These are phyloP conservation scores for Hypolimnas misippus DNA, from an alignment of 2,888 invertebrate genomes.

Conservation along the genomic window DNA sequence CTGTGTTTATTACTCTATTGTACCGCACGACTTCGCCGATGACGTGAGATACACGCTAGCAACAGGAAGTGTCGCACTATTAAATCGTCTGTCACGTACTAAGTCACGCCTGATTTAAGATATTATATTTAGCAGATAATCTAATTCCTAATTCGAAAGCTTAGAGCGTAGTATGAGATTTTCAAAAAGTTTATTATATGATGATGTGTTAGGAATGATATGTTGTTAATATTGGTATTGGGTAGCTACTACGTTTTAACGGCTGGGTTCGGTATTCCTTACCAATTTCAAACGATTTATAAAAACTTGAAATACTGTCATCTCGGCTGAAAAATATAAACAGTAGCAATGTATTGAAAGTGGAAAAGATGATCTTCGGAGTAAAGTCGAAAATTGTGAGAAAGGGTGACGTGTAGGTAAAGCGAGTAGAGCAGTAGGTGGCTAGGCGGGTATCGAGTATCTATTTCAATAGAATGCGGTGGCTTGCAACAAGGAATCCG, in stretches of 20 bases:
- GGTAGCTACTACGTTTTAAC: neutral
- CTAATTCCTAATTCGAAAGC: neutral
- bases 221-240: too few relatives aligned
- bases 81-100: neutral
- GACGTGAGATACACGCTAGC: constrained; percentile 77
- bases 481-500: constrained; percentile 82
- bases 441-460: constrained; percentile 68
- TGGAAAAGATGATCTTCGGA: constrained; percentile 13
- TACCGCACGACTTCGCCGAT: constrained; percentile 61
- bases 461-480: constrained; percentile 80
- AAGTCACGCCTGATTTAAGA: neutral
- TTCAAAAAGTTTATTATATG: neutral
- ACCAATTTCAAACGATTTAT: neutral
- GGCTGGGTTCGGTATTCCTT: neutral
- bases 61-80: constrained; percentile 51
- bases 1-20: constrained; percentile 66
- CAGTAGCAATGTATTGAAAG: constrained; percentile 11
- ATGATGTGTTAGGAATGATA: too few relatives aligned
- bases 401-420: constrained; percentile 59
- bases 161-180: neutral
- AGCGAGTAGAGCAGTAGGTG: constrained; percentile 67
- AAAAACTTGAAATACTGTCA: neutral
- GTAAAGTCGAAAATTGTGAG: constrained; percentile 17
- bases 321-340: neutral
- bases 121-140: neutral